Base-by-base conservation (phyloP, 1,140 invertebrate species). In the Eueides isabella region DNA sequence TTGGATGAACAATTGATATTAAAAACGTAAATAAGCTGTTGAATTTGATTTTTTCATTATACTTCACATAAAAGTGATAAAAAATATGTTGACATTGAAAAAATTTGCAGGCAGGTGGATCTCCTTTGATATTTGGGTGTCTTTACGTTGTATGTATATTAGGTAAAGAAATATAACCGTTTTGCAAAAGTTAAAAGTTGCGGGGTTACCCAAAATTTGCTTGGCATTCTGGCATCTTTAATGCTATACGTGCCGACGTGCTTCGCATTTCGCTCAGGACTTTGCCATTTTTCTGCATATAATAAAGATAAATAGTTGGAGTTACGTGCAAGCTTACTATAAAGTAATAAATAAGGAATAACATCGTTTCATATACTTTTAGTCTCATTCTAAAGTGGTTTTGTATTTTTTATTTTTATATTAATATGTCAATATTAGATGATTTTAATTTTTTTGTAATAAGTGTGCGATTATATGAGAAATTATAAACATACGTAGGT, bases 251-350 rank as follows among this genome's bases (percentile, higher is more conserved):
- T 61, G 61, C 26, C 61, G 61, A 61, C 61, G 61, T 61, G 26
- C 61, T 29, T 61, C 11, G 61, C 55, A 70, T 62, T 68, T 74
- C 61, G 55, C 72, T 68, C 67, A 68, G 66, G 72, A 26, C 26
- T 68, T 26, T 38, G 66, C 26, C 61, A 72, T 72, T 72, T 61
- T 71, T 71, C 68, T 70, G 68, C 69, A 67, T 65, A 71, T 71
- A 75, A 75, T 75, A 75, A 75, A 75, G 68, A 75, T 70, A 75
- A 75, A 75, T 75, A 70, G 68, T 68, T 35, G 55, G 68, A 67
- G 65, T 71, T 75, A 61, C 61, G 61, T 61, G 26, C 26, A 61
- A 61, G 61, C 61, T 61, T 61, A 61, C 61, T 61, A 16, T 61
- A 29, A 61, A 29, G 61, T 61, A 23, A 61, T 61, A 61, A 61